Percentiles rank a stretch among this genome's conserved stretches.
These are phyloP conservation scores for Coelopa frigida DNA, from an alignment of 1,140 invertebrate genomes.

Conservation along the genomic window DNA sequence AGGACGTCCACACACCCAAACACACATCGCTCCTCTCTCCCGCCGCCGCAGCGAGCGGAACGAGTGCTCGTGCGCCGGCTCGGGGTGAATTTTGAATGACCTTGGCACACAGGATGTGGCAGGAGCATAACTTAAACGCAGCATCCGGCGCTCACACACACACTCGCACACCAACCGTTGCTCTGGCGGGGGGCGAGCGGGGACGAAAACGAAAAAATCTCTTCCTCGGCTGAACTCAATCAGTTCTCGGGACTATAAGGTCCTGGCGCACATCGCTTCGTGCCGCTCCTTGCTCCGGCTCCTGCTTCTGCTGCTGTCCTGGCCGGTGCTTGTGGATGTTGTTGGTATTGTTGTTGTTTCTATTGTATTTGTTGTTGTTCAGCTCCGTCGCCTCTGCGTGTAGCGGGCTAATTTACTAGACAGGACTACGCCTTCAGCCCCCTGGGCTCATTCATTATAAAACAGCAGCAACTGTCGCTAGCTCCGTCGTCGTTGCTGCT, in stretches of 20 bases:
- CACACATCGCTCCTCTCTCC: too few relatives aligned
- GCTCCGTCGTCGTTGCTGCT: slow-evolving; percentile 15
- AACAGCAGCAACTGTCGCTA: slow-evolving; percentile 16
- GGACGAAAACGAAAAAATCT: slow-evolving; percentile 13
- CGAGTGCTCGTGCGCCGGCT: too few relatives aligned
- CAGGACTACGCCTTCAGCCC: slow-evolving; percentile 45
- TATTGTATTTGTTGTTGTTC: not conserved
- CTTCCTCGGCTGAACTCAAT: slow-evolving; percentile 37
- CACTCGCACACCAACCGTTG: not conserved
- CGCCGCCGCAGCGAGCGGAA: too few relatives aligned
- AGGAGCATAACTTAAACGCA: slow-evolving; percentile 26
- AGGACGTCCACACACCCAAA: too few relatives aligned
- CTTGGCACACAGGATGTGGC: slow-evolving; percentile 40
- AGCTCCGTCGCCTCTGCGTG: slow-evolving; percentile 27
- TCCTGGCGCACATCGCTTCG: slow-evolving; percentile 24
- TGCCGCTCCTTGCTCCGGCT: slow-evolving; percentile 13
- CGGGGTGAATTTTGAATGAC: slow-evolving; percentile 41
- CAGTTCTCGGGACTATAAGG: slow-evolving; percentile 10
- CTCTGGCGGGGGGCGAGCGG: not conserved
- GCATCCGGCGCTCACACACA: slow-evolving; percentile 17
- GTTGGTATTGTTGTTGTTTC: not conserved
- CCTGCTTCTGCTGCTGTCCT: not conserved
- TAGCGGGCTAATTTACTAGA: slow-evolving; percentile 45
- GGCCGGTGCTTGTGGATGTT: slow-evolving; percentile 5
- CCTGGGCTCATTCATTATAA: slow-evolving; percentile 44